Percentiles rank a stretch among this genome's conserved stretches.
Evolutionary conservation across 2,888 invertebrate species (phyloP).

Genomic region (Anticlea derivata): DNA sequence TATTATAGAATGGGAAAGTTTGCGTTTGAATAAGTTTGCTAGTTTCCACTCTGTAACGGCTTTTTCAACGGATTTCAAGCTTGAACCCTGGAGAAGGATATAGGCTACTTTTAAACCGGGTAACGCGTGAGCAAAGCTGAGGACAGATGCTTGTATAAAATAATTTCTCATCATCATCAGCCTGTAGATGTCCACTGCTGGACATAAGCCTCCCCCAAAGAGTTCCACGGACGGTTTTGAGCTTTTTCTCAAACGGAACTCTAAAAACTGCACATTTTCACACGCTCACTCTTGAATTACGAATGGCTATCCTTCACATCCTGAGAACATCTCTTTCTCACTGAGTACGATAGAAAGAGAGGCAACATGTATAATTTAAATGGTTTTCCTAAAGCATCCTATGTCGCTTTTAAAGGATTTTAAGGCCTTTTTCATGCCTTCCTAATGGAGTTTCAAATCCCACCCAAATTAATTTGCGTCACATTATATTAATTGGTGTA

Average conservation of each 20-base stretch:
- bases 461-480: slow-evolving; percentile 38
- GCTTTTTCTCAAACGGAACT: slow-evolving; percentile 14
- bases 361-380: slow-evolving; percentile 49
- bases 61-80: too few species aligned
- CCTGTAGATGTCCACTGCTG: too few species aligned
- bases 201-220: too few species aligned
- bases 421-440: slow-evolving; percentile 48
- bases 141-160: too few species aligned
- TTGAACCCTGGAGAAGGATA: too few species aligned
- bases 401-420: slow-evolving; percentile 61
- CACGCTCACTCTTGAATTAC: slow-evolving; percentile 69
- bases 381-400: slow-evolving; percentile 47
- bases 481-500: slow-evolving; percentile 38
- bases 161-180: too few species aligned
- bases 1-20: too few species aligned
- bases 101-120: too few species aligned
- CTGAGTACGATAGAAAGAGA: slow-evolving; percentile 45
- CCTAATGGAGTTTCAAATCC: slow-evolving; percentile 52
- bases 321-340: slow-evolving; percentile 46
- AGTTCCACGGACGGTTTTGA: too few species aligned
- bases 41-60: too few species aligned
- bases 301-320: slow-evolving; percentile 52
- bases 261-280: slow-evolving; percentile 75
- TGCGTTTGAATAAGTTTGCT: too few species aligned
- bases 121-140: too few species aligned